These are phyloP conservation scores for Eumaeus atala DNA, from an alignment of 1,140 invertebrate species.

Conservation along the genomic window DNA sequence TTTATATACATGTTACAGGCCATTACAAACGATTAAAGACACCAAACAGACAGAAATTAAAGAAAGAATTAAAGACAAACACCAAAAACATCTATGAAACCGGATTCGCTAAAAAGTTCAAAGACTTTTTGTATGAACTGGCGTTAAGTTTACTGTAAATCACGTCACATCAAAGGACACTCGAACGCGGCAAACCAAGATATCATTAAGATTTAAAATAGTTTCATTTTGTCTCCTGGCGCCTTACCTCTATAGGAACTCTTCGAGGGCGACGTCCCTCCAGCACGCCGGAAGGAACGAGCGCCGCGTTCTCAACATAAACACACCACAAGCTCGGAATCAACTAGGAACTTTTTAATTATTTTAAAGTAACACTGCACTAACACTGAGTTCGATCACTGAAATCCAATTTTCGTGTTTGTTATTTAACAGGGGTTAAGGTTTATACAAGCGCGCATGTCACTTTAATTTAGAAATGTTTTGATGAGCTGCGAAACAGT, in stretches of 20 bases:
- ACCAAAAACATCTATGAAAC: neutral
- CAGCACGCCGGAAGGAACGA: conserved; percentile 54
- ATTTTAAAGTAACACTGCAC: conserved; percentile 46
- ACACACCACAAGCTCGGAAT: conserved; percentile 63
- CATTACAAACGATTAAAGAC: neutral
- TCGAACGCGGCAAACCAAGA: conserved; percentile 18
- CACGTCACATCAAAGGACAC: conserved; percentile 24
- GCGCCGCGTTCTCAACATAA: conserved; percentile 64
- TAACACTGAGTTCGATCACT: conserved; percentile 50
- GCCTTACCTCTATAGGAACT: conserved; percentile 58
- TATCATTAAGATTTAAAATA: conserved; percentile 31
- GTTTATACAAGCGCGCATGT: conserved; percentile 56
- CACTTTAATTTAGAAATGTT: conserved; percentile 45
- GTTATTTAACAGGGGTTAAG: conserved; percentile 59
- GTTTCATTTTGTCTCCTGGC: conserved; percentile 29
- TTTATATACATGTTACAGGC: conserved; percentile 1
- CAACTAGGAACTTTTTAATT: conserved; percentile 33
- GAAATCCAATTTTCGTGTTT: conserved; percentile 55
- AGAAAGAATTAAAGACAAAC: no score
- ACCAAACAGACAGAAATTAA: no score
- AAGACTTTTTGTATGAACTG: neutral
- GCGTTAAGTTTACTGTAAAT: conserved; percentile 24
- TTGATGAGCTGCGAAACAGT: conserved; percentile 27
- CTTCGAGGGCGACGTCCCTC: conserved; percentile 67
- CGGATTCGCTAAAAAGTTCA: conserved; percentile 10